A percentile compares a stretch with the other conserved stretches of the same genome.
Conservation (phyloP, 37 sponge, comb jelly and placozoan species). For the Bolinopsis microptera region DNA sequence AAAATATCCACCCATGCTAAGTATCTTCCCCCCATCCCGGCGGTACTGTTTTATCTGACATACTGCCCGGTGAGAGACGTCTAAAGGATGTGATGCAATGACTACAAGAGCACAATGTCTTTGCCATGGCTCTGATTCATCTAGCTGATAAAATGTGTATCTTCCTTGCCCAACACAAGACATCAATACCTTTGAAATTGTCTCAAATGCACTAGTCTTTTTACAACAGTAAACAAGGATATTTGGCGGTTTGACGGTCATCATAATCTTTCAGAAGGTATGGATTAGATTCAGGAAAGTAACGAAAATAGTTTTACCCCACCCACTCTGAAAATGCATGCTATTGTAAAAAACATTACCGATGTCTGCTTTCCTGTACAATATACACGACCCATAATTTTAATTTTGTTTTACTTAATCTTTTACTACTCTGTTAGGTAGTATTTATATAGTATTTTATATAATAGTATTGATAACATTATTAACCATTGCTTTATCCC, state of each 20-base stretch:
- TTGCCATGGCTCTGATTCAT: conserved; percentile 26
- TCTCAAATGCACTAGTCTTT: not conserved
- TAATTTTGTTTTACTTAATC: too few relatives aligned
- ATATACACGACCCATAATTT: too few relatives aligned
- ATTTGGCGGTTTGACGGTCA: not conserved
- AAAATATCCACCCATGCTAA: conserved; percentile 47
- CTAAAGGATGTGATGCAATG: conserved; percentile 22
- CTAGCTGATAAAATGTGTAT: conserved; percentile 20
- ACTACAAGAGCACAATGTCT: not conserved
- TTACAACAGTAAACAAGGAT: conserved; percentile 53
- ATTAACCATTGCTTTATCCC: too few relatives aligned
- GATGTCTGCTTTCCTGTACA: too few relatives aligned
- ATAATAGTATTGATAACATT: too few relatives aligned
- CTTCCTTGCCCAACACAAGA: not conserved
- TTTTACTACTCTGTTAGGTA: too few relatives aligned
- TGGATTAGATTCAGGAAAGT: too few relatives aligned
- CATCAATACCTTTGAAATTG: not conserved
- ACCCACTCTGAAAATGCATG: too few relatives aligned
- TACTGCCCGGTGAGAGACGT: not conserved
- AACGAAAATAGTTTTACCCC: too few relatives aligned
- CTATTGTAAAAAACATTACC: too few relatives aligned
- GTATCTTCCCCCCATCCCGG: not conserved
- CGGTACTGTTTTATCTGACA: conserved; percentile 11
- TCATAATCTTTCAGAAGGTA: not conserved
- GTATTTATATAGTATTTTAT: too few relatives aligned